These are phyloP conservation scores for Bombycilla garrulus DNA, from an alignment of 2,113 vertebrate species.

Conservation along the genomic window DNA sequence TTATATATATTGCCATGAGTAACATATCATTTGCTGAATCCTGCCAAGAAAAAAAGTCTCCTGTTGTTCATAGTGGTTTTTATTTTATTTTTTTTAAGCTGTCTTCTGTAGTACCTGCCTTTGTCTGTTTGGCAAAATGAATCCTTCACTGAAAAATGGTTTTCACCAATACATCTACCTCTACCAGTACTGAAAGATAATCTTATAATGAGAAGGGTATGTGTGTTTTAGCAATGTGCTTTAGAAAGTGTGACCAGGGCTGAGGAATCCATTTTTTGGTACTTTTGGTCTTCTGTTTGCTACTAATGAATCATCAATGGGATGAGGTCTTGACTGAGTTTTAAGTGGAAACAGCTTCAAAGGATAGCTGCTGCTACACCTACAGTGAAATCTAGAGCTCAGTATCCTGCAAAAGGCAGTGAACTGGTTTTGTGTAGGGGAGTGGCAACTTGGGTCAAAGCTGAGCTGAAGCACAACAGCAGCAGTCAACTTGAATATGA, in stretches of 20 bases:
- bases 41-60: neutral
- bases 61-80: neutral
- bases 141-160: neutral
- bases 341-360: neutral
- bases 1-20: neutral
- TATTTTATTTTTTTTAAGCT: neutral
- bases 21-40: neutral
- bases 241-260: neutral
- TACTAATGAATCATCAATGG: neutral
- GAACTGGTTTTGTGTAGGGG: neutral
- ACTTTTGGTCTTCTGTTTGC: neutral
- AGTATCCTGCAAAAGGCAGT: neutral
- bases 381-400: neutral
- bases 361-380: neutral
- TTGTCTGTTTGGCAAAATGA: neutral
- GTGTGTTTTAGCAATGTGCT: rapidly evolving
- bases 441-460: neutral
- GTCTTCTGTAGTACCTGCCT: neutral
- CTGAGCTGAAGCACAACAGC: neutral
- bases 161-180: neutral
- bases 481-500: neutral
- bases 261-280: neutral
- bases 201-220: neutral
- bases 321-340: neutral
- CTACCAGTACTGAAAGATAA: neutral